Base-by-base conservation (phyloP, 2,888 invertebrate species). In the Lepidocyrtoides sp. region DNA sequence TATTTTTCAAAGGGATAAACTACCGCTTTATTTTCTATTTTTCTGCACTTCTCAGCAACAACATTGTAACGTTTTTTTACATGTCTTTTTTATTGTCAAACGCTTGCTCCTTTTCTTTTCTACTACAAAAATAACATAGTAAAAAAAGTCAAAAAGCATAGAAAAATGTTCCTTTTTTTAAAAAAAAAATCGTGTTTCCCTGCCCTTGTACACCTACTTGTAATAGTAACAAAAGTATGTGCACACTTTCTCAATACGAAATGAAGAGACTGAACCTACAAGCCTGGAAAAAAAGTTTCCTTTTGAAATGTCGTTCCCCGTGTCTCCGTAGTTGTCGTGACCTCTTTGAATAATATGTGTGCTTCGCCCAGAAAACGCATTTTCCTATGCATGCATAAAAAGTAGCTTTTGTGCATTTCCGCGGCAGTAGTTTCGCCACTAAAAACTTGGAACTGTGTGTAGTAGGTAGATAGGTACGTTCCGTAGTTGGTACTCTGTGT, bases 341-440 rank as follows among this genome's bases (percentile, higher is more conserved):
- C 89, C 89, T 89, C 82, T 89, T 89, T 89, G 89, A 89, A 89
- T 89, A 89, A 89, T 51, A 89, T 89, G 89, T 89, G 89, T 89
- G 89, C 82, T 89, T 44, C 79, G 14, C 29, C 5, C 29, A 29
- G 41, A 79, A 60, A 72, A 89, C 77, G 89, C 89, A 89, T 82
- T 82, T 81, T 81, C 51, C 57, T 81, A 77, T 89, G 89, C 89
- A 89, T 89, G 89, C 89, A 89, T 89, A 89, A 29, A 36, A 88
- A 89, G 51, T 88, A 77, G 79, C 69, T 88, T 36, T 51, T 54
- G 14, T 89, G 89, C 89, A 89, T 72, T 89, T 89, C 89, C 89
- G 81, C 41, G 72, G 26, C 8, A 12, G 20, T 60, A 12, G 12
- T 26, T 7, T 7, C 3, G n/a, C 36, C 12, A 48, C 48, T 10